Percentiles rank a stretch among this genome's conserved stretches.
phyloP scores from a whole-genome alignment of 2,888 invertebrate genomes.

The Eupithecia dodoneata region DNA sequence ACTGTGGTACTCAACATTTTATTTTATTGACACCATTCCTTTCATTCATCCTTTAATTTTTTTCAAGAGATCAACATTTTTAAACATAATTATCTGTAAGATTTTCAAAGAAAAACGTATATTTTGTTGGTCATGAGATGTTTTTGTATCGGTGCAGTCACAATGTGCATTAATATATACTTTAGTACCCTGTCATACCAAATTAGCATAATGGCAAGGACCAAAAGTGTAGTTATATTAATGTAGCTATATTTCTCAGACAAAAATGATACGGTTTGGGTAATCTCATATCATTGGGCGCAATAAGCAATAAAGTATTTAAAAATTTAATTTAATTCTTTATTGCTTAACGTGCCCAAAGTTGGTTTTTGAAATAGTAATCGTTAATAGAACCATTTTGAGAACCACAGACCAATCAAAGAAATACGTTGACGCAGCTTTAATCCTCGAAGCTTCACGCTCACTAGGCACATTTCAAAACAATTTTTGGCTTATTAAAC shows the following conservation, averaged over 20 bases:
- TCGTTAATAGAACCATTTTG: conserved; percentile 56
- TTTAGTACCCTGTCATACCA: background rate
- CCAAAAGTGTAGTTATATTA: background rate
- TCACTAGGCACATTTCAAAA: conserved; percentile 77
- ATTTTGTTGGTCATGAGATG: background rate
- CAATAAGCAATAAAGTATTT: background rate
- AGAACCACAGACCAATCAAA: conserved; percentile 51
- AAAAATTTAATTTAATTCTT: background rate
- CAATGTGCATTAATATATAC: background rate
- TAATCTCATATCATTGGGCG: background rate
- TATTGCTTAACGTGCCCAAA: too few species aligned
- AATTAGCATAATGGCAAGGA: background rate
- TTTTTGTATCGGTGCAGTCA: background rate
- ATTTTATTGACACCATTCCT: background rate
- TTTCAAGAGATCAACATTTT: background rate
- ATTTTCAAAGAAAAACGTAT: background rate
- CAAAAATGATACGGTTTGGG: background rate
- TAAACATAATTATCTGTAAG: background rate
- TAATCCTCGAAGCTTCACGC: conserved; percentile 81
- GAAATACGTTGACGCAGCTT: conserved; percentile 57
- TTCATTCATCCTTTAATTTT: too few species aligned
- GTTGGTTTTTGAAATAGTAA: background rate
- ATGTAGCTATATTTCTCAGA: background rate
- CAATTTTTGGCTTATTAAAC: conserved; percentile 82
- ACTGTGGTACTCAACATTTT: conserved; percentile 62